These are phyloP conservation scores for Gryon sp. DNA, from an alignment of 1,140 invertebrate genomes.

Conservation along the genomic window DNA sequence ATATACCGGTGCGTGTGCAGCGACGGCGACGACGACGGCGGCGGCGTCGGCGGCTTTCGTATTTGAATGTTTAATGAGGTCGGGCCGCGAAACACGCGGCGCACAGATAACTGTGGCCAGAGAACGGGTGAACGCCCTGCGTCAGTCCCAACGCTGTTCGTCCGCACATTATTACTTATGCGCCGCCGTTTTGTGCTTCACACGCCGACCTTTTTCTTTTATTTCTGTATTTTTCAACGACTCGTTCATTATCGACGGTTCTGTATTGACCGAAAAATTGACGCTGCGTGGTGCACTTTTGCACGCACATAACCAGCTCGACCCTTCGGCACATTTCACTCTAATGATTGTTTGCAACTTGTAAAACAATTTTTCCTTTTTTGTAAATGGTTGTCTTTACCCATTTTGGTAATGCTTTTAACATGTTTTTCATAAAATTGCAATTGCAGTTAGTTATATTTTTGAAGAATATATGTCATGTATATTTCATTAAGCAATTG, in stretches of 20 bases:
- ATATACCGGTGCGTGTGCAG: no score
- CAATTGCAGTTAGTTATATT: no score
- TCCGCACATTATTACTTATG: conserved; percentile 67
- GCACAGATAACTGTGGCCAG: conserved; percentile 53
- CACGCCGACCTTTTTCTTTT: conserved; percentile 7
- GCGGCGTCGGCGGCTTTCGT: conserved; percentile 42
- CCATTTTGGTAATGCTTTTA: no score
- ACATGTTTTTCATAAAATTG: no score
- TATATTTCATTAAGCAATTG: conserved; percentile 1
- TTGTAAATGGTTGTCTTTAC: no score
- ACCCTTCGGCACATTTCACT: background rate
- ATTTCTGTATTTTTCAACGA: conserved; percentile 4
- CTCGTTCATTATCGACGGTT: conserved; percentile 37
- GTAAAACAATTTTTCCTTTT: background rate
- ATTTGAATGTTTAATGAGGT: conserved; percentile 58
- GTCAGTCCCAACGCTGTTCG: conserved; percentile 59
- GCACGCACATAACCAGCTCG: background rate
- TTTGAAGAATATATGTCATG: no score
- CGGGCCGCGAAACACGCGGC: conserved; percentile 50
- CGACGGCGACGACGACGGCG: conserved; percentile 30
- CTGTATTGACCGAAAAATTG: conserved; percentile 23
- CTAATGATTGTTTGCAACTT: background rate
- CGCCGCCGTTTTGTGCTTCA: conserved; percentile 14
- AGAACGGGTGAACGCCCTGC: conserved; percentile 71
- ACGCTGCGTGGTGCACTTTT: background rate